Percentiles rank a stretch among this genome's conserved stretches.
phyloP scores from a whole-genome alignment of 2,797 vertebrate species.

The Manis crassicaudata region DNA sequence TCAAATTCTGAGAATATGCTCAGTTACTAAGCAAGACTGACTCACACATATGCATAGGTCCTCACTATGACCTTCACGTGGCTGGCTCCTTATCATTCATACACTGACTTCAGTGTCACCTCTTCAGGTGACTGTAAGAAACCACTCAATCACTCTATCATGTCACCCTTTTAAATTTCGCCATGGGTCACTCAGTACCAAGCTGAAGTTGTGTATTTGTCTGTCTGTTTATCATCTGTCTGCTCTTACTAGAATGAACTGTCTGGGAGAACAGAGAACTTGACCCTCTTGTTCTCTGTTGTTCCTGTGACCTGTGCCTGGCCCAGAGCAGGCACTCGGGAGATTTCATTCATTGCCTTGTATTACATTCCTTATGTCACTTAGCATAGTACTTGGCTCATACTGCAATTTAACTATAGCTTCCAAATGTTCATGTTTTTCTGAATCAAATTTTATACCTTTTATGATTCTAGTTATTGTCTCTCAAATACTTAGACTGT shows the following conservation, averaged over 20 bases:
- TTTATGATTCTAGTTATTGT: not conserved
- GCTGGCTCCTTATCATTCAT: not conserved
- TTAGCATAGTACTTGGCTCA: not conserved
- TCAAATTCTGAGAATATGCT: not conserved
- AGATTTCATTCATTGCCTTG: not conserved
- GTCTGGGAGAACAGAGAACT: not conserved
- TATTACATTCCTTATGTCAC: not conserved
- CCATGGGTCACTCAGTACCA: not conserved
- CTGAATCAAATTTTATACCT: not conserved
- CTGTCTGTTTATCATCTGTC: not conserved
- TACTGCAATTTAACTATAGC: not conserved
- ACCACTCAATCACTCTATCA: not conserved
- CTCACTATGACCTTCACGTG: not conserved
- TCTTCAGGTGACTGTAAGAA: not conserved
- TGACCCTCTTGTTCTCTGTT: not conserved
- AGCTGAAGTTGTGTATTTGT: not conserved
- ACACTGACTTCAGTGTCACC: not conserved
- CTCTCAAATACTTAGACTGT: not conserved
- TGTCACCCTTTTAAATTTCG: not conserved
- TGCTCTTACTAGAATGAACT: not conserved
- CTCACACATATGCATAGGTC: not conserved
- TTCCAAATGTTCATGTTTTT: not conserved
- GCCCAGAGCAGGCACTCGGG: not conserved
- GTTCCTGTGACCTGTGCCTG: not conserved
- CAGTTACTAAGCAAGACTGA: not conserved